phyloP scores from a whole-genome alignment of 2,113 vertebrate genomes.

The Etia nguti region DNA sequence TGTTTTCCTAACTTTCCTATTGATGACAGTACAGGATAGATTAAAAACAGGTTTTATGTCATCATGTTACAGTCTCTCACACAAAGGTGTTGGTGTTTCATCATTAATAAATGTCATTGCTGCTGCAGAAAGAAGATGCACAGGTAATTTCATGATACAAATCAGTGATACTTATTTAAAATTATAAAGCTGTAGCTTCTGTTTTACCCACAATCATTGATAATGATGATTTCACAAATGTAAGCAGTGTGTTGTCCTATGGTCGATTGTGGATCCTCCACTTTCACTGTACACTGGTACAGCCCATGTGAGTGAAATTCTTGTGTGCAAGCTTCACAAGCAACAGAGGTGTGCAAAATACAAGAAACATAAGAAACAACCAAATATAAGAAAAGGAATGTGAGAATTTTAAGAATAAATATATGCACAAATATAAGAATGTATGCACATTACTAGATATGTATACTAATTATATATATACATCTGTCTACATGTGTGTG shows the following conservation, averaged over 20 bases:
- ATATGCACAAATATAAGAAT: too few species aligned
- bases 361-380: too few species aligned
- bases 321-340: too few species aligned
- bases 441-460: too few species aligned
- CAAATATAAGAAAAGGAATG: too few species aligned
- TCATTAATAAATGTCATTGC: not conserved
- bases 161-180: not conserved
- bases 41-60: not conserved
- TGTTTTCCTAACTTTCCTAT: not conserved
- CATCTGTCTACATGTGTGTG: too few species aligned
- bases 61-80: not conserved
- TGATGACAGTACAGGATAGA: not conserved
- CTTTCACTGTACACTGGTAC: too few species aligned
- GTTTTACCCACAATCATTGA: not conserved
- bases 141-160: not conserved
- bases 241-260: not conserved
- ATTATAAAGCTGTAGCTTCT: not conserved
- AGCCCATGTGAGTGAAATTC: too few species aligned
- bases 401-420: too few species aligned
- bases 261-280: not conserved
- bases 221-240: not conserved
- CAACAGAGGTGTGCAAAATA: too few species aligned
- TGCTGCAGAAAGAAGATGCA: not conserved
- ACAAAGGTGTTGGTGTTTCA: not conserved
- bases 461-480: too few species aligned